Base-by-base conservation (phyloP, 2,797 vertebrate species). In the Gymnopithys bicolor region DNA sequence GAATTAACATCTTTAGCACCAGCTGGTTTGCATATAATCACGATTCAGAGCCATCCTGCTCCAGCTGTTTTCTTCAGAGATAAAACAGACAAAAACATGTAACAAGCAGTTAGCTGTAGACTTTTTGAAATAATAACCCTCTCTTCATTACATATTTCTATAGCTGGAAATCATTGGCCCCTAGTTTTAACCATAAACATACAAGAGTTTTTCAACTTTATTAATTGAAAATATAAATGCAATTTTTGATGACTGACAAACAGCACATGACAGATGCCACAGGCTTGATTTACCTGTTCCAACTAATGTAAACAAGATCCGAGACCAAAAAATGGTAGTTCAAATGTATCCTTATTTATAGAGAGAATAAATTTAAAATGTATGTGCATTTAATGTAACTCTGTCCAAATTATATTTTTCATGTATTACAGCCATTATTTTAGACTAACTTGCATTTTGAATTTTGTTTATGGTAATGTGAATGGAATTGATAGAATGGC, bases 11-110 rank as follows among this genome's bases (percentile, higher is more conserved):
- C 48, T 93, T 91, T 76, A 73, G 59, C 58, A 92, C 70, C 70
- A 79, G 58, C 91, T 81, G 66, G 91, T 81, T 93, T 85, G 53
- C 58, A 91, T 71, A 41, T 45, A 82, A 63, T 89, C 87, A 91
- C 0, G 0, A 69, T 68, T 79, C 52, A 69, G 51, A 49, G 68
- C 73, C 8, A 2, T 53, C 39, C 63, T 79, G 43, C 75, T 93
- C 39, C 7, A 1, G 48, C 41, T 63, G 39, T 1, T 81, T 81
- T 74, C 73, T 91, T 58, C 41, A 56, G n/a, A 4, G 7, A 73
- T 22, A 76, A 79, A 84, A 46, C 39, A 58, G n/a, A 39, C 39
- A 59, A 66, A 87, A 86, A 48, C 24, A 80, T 80, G 30, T 28
- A 91, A 58, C 52, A 85, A 88, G 33, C n/a, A 70, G 52, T 51